Percentiles rank a stretch among this genome's conserved stretches.
These are phyloP conservation scores for Chaetodon auriga DNA, from an alignment of 2,113 vertebrate genomes.

Conservation along the genomic window DNA sequence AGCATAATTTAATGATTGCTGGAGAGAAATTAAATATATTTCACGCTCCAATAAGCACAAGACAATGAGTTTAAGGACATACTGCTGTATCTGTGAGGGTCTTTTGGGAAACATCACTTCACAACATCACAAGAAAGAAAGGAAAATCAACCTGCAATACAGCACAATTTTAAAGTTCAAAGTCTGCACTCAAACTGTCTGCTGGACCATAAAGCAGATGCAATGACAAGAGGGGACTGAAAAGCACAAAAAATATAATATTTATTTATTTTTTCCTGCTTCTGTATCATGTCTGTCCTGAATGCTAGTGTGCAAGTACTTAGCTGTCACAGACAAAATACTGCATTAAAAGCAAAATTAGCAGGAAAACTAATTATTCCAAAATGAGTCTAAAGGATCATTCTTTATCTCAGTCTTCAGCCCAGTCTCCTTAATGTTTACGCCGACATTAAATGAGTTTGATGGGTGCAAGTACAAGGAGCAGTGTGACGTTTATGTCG, in stretches of 20 bases:
- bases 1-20: slow-evolving; percentile 79
- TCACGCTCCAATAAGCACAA: slow-evolving; percentile 67
- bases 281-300: background rate
- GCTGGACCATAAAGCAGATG: slow-evolving; percentile 3
- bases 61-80: slow-evolving; percentile 64
- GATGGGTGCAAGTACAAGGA: background rate
- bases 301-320: background rate
- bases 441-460: background rate
- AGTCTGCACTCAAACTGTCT: background rate
- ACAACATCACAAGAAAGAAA: background rate
- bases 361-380: background rate
- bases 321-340: background rate
- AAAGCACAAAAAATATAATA: background rate
- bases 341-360: background rate
- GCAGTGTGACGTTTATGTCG: background rate
- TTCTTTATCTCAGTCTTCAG: background rate
- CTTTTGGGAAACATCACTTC: slow-evolving; percentile 16
- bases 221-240: background rate
- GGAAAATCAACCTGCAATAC: background rate
- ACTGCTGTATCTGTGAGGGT: slow-evolving; percentile 24
- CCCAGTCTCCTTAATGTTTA: background rate
- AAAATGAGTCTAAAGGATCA: background rate
- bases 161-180: background rate
- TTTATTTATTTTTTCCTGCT: background rate
- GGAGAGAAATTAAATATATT: slow-evolving; percentile 71